Evolutionary conservation across 92 coral and sea anemone genomes (phyloP).

Genomic region (Scolanthus callimorphus): DNA sequence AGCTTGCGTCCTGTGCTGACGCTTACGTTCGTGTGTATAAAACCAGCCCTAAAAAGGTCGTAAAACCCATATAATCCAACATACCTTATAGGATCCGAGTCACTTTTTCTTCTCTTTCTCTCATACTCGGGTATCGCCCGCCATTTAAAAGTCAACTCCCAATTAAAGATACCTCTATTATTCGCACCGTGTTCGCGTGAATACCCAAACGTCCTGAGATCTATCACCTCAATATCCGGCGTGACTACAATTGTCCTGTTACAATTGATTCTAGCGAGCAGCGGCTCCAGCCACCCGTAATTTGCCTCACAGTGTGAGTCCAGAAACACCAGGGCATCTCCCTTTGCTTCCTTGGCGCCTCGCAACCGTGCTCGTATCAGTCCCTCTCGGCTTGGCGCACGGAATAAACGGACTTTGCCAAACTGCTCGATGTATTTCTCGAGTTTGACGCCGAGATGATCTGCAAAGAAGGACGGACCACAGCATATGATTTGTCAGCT

Average conservation of each 20-base stretch:
- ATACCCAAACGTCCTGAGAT: constrained; percentile 83
- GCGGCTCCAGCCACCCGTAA: constrained; percentile 98
- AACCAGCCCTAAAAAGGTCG: no score
- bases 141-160: constrained; percentile 99
- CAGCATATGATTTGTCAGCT: background rate
- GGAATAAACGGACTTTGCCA: constrained; percentile 70
- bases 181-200: constrained; percentile 60
- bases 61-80: no score
- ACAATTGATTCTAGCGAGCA: constrained; percentile 90
- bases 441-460: constrained; percentile 65
- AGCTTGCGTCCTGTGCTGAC: no score
- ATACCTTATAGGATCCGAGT: constrained; percentile 83
- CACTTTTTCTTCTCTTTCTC: constrained; percentile 51
- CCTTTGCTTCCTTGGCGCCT: constrained; percentile 86
- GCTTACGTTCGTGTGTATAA: no score
- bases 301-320: constrained; percentile 98
- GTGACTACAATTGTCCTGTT: constrained; percentile 86
- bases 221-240: constrained; percentile 96
- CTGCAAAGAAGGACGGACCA: constrained; percentile 40
- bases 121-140: constrained; percentile 82
- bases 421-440: constrained; percentile 52
- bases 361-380: constrained; percentile 87
- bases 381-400: constrained; percentile 86
- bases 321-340: constrained; percentile 83
- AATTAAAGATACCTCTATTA: constrained; percentile 90